Evolutionary conservation across 2,113 vertebrate genomes (phyloP).

Genomic region (Xerus inauris): DNA sequence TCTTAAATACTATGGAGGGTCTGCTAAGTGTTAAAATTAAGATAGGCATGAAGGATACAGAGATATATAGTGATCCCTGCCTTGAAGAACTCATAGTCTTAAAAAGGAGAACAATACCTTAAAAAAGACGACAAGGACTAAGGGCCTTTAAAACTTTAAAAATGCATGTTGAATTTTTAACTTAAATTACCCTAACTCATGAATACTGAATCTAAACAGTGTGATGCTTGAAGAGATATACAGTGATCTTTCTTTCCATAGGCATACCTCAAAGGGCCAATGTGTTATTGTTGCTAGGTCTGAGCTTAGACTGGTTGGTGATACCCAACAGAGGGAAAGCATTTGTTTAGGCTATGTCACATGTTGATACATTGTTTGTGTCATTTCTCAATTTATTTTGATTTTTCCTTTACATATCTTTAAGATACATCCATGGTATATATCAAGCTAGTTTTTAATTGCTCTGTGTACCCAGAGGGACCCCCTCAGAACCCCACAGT

Average conservation of each 20-base stretch:
- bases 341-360: neutral
- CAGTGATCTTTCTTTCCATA: neutral
- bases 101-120: neutral
- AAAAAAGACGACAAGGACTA: neutral
- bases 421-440: neutral
- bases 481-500: neutral
- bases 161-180: neutral
- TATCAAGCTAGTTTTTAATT: neutral
- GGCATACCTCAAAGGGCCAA: neutral
- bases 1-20: too few relatives aligned
- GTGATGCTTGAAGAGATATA: neutral
- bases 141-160: neutral
- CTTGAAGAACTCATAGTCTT: neutral
- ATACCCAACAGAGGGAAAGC: too few relatives aligned
- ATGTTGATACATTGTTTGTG: neutral
- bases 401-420: neutral
- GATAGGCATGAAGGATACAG: neutral
- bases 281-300: too few relatives aligned
- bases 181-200: neutral
- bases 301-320: neutral
- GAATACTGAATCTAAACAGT: neutral
- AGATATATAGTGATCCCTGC: neutral
- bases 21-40: neutral
- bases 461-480: neutral
- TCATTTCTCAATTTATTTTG: neutral